Base-by-base conservation (phyloP, 2,888 invertebrate genomes). In the Euspilapteryx auroguttella region DNA sequence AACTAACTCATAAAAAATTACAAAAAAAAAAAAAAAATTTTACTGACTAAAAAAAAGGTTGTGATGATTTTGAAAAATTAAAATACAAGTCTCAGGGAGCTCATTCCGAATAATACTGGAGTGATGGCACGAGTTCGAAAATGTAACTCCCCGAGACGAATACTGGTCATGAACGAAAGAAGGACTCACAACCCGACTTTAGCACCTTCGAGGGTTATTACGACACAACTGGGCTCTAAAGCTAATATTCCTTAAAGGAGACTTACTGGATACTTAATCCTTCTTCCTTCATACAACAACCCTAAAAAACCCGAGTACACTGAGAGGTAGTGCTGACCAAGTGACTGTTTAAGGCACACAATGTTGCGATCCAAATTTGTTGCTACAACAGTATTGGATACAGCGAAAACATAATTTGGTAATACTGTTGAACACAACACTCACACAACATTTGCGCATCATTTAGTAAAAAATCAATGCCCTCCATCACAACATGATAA, bases 181-280 rank as follows among this genome's bases (percentile, higher is more conserved):
- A 76, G 77, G 76, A 73, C 45, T 66, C 75, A 76, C 77, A 76
- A 77, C 76, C 69, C 45, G 45, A 42, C 44, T 39, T 39, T 66
- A 73, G 75, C 75, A 73, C 73, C 73, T 57, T 47, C 35, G 34
- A 42, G 47, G 49, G 48, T 24, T 52, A 51, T 56, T 57, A 55
- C 52, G 50, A 46, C 49, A 57, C 44, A 47, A 39, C 43, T 42
- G 50, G 24, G 28, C 33, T 28, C 35, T n/a, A n/a, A n/a, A n/a
- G n/a, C n/a, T n/a, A n/a, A n/a, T n/a, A n/a, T n/a, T n/a, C n/a
- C n/a, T n/a, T n/a, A n/a, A n/a, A n/a, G n/a, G n/a, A n/a, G n/a
- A n/a, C n/a, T n/a, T n/a, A 47, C 39, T 41, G 41, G 39, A 43
- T 50, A 40, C 42, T 42, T 40, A 51, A 66, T 64, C 73, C 75